A percentile compares a stretch with the other conserved stretches of the same genome.
Conservation (phyloP, 1,140 invertebrate genomes). For the Papilio helenus region DNA sequence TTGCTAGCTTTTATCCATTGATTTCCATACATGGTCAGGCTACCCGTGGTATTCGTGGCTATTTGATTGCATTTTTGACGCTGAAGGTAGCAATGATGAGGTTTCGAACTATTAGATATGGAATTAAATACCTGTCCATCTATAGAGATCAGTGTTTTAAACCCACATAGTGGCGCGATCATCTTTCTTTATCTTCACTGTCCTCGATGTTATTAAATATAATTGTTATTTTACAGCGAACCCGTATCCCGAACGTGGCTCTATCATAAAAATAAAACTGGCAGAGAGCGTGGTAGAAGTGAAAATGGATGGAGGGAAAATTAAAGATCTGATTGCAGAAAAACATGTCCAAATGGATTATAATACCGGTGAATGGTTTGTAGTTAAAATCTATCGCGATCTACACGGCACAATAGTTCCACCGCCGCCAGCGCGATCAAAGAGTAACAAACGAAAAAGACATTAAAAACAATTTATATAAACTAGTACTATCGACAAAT, state of each 20-base stretch:
- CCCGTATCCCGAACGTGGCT: neutral
- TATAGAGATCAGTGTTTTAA: too few relatives aligned
- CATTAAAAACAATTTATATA: too few relatives aligned
- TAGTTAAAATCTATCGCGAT: neutral
- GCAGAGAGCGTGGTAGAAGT: neutral
- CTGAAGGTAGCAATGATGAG: too few relatives aligned
- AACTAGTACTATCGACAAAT: too few relatives aligned
- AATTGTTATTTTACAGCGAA: neutral
- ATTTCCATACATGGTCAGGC: neutral
- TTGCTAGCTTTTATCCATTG: neutral
- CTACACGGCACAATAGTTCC: neutral
- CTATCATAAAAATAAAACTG: neutral
- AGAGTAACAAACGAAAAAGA: neutral
- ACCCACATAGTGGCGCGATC: too few relatives aligned
- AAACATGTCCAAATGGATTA: slow-evolving; percentile 6
- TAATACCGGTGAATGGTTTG: neutral
- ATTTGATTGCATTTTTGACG: neutral
- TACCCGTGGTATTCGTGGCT: neutral
- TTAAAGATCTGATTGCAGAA: neutral
- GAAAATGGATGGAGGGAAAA: neutral
- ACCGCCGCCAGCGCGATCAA: neutral
- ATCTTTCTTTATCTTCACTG: too few relatives aligned
- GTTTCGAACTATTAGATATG: too few relatives aligned
- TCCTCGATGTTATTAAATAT: neutral
- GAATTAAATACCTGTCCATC: too few relatives aligned